Percentiles rank a stretch among this genome's conserved stretches.
Evolutionary conservation across 1,140 invertebrate species (phyloP).

Genomic region (Callitettix versicolor): DNA sequence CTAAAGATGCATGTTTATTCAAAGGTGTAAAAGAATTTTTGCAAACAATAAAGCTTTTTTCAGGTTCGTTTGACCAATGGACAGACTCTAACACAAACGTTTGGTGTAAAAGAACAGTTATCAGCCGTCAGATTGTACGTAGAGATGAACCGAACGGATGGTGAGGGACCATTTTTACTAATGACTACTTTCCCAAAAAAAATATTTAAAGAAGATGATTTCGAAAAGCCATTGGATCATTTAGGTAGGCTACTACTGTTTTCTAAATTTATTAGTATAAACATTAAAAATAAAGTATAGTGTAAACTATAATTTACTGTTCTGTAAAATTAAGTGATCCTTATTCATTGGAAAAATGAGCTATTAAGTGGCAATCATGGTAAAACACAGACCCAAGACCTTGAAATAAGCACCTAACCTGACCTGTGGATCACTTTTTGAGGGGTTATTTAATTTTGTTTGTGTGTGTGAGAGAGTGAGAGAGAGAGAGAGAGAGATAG

Average conservation of each 20-base stretch:
- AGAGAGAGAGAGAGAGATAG: neutral
- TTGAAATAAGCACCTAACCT: too few relatives aligned
- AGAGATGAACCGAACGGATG: slow-evolving; percentile 64
- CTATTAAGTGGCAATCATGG: too few relatives aligned
- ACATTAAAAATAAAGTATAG: slow-evolving; percentile 21
- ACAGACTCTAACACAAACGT: slow-evolving; percentile 57
- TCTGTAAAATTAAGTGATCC: neutral
- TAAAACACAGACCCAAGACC: too few relatives aligned
- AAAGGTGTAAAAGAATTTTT: too few relatives aligned
- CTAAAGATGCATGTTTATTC: too few relatives aligned
- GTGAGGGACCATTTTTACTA: slow-evolving; percentile 51
- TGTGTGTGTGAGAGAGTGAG: neutral
- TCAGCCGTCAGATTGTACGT: slow-evolving; percentile 78
- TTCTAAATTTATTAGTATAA: too few relatives aligned
- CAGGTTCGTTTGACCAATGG: slow-evolving; percentile 55
- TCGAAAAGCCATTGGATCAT: slow-evolving; percentile 68
- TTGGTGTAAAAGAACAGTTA: slow-evolving; percentile 76
- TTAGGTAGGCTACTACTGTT: too few relatives aligned
- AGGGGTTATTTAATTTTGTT: neutral
- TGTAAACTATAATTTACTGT: neutral
- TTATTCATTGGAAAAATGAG: neutral
- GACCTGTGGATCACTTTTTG: too few relatives aligned
- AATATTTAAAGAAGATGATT: slow-evolving; percentile 76
- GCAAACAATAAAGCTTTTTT: too few relatives aligned
- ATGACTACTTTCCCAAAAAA: slow-evolving; percentile 83